Evolutionary conservation across 2,888 invertebrate species (phyloP), one percentile per base, ranked within the genome.

Genomic region (Ormyrus nitidulus): DNA sequence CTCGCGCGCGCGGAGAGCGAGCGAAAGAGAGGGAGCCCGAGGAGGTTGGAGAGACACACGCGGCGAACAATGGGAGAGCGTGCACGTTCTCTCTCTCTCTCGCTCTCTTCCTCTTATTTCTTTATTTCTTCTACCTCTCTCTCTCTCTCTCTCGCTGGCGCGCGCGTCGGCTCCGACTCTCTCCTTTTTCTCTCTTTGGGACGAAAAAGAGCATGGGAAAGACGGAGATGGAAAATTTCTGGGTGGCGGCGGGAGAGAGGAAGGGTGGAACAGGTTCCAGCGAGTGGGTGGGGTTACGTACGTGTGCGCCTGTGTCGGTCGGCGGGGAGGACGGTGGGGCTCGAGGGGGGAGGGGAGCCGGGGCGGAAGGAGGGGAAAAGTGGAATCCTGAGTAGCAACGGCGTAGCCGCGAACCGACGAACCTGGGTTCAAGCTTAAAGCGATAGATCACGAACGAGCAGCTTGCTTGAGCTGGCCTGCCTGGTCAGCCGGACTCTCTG

Each of bases 351-450:
- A 65, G 44, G 34, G 70, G 56, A 51, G 48, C 51, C 64, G 81
- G 76, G 69, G 78, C 65, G 79, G 80, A 46, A 82, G 83, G 85
- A 85, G 85, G 85, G 85, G 87, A 88, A 88, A 89, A 90, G 89
- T 89, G 90, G 90, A 90, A 90, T 90, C 88, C 89, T 88, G 90
- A 89, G 89, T 89, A 90, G 90, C 90, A 90, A 89, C 89, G 89
- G 88, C 89, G 89, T 89, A 89, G 89, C 88, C 88, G 87, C 88
- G 86, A 88, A 88, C 86, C 87, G 84, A 85, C 88, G 88, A 88
- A 88, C 89, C 88, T 88, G 87, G 87, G 88, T 87, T 86, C 88
- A 86, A 86, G 85, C 88, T 90, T 90, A 88, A 90, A 90, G 88
- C 89, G 89, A 89, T 90, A 88, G 89, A 89, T 89, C 89, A 88